Percentiles rank a stretch among this genome's conserved stretches.
These are phyloP conservation scores for Lasioglossum vierecki DNA, from an alignment of 2,888 invertebrate genomes.

Conservation along the genomic window DNA sequence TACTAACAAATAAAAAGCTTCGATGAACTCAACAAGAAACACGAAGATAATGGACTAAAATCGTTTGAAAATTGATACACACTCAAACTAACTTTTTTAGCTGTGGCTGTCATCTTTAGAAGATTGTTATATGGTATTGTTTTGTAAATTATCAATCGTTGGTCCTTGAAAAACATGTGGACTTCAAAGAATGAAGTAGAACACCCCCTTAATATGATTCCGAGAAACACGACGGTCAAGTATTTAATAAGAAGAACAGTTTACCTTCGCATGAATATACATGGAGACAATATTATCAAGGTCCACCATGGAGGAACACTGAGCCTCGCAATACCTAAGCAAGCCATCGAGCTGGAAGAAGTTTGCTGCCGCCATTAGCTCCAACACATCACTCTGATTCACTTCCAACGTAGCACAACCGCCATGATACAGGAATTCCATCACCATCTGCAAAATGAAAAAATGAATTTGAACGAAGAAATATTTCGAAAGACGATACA, in stretches of 20 bases:
- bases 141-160: neutral
- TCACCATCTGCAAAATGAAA: slow-evolving; percentile 89
- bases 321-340: slow-evolving; percentile 93
- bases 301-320: slow-evolving; percentile 93
- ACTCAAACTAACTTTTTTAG: neutral
- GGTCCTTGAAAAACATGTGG: no score
- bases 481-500: no score
- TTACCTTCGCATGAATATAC: slow-evolving; percentile 96
- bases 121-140: neutral
- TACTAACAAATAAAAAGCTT: neutral
- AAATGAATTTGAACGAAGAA: neutral
- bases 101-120: neutral
- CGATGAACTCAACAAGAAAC: neutral
- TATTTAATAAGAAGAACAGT: neutral
- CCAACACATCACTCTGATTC: slow-evolving; percentile 92
- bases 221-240: neutral
- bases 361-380: slow-evolving; percentile 95
- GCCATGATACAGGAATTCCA: slow-evolving; percentile 96
- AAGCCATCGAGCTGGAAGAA: slow-evolving; percentile 95
- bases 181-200: no score
- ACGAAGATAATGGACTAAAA: neutral
- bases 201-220: no score
- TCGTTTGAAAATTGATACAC: neutral
- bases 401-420: slow-evolving; percentile 92
- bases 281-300: slow-evolving; percentile 95